Evolutionary conservation across 2,113 vertebrate species (phyloP).

Genomic region (Beaufortia kweichowensis): DNA sequence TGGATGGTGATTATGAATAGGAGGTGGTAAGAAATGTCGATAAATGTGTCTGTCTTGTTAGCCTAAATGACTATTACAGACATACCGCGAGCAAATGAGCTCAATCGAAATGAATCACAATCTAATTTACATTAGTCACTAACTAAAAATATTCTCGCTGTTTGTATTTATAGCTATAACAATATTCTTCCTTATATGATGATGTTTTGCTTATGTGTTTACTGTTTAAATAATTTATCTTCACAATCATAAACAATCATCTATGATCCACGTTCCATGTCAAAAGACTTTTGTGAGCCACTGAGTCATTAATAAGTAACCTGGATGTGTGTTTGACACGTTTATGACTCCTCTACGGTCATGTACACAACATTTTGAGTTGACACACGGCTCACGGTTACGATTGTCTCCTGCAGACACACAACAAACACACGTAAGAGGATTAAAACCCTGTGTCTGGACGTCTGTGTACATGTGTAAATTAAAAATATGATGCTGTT

Average conservation of each 20-base stretch:
- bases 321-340: not conserved
- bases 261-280: not conserved
- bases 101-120: not conserved
- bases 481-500: not conserved
- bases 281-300: not conserved
- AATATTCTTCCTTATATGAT: too few species aligned
- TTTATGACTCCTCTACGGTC: not conserved
- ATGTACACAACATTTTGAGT: not conserved
- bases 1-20: not conserved
- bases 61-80: too few species aligned
- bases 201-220: not conserved
- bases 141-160: too few species aligned
- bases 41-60: not conserved
- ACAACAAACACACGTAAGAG: not conserved
- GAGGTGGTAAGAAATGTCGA: not conserved
- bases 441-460: not conserved
- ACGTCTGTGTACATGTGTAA: not conserved
- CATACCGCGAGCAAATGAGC: not conserved
- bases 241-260: too few species aligned
- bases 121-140: not conserved
- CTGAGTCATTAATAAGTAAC: not conserved
- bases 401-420: conserved; percentile 1
- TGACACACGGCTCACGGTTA: conserved; percentile 3
- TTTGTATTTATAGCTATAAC: too few species aligned
- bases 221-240: not conserved